Evolutionary conservation across 2,888 invertebrate species (phyloP), one percentile per base, ranked within the genome.

Genomic region (Rhimphoctona megacephalus): DNA sequence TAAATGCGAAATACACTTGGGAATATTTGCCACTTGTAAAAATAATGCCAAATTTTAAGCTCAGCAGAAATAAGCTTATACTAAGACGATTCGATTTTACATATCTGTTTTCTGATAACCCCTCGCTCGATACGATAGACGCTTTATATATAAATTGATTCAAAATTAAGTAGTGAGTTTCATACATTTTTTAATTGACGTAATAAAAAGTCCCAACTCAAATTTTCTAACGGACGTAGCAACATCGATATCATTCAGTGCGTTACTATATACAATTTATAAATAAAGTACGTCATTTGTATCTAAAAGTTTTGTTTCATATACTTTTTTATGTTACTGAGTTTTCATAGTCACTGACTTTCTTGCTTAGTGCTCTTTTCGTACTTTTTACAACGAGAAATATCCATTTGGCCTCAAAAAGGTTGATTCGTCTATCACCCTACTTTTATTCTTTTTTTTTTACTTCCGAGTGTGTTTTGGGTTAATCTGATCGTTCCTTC

Each of bases 401-500:
- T 43, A 49, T 81, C 81, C 73, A 52, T 72, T 66, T 72, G 46
- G 64, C 22, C 25, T 19, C 49, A 39, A 52, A 74, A 80, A 33
- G 4, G 57, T 39, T n/a, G 30, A 81, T 64, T 81, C 49, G 33
- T 80, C 39, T 36, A 49, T 25, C 17, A n/a, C 33, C 36, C 49
- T 39, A 57, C 66, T 49, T 49, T 30, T 61, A 8, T 61, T 14
- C n/a, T 82, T 64, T 74, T 61, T 36, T 36, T 22, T 66, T 33
- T 17, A 25, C 6, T 36, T 8, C 36, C 52, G 54, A 70, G 25
- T 77, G 61, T 81, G 77, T 81, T 83, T 81, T 67, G 46, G 61
- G 49, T 33, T 83, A 83, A 78, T 86, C 66, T 80, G 54, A 70
- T 80, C 54, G 67, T 83, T 80, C 72, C 39, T 81, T 73, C 81